Evolutionary conservation across 2,888 invertebrate genomes (phyloP).

Genomic region (Lysandra coridon): DNA sequence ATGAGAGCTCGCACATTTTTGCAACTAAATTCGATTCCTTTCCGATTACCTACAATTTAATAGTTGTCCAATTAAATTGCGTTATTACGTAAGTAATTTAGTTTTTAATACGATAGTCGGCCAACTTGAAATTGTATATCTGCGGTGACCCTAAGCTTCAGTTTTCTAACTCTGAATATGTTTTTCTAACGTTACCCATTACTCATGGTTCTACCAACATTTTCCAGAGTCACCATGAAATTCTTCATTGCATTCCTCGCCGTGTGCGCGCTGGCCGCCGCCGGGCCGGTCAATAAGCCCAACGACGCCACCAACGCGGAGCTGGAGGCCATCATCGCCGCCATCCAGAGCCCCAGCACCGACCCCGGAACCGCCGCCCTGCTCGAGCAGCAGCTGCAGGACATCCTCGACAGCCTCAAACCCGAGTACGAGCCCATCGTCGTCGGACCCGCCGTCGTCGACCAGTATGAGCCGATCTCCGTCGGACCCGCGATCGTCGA

Average conservation of each 20-base stretch:
- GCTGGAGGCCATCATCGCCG: slow-evolving; percentile 44
- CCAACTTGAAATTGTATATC: no score
- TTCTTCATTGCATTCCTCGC: slow-evolving; percentile 52
- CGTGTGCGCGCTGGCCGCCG: slow-evolving; percentile 43
- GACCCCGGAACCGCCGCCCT: slow-evolving; percentile 37
- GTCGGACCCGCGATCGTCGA: slow-evolving; percentile 39
- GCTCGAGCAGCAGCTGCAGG: slow-evolving; percentile 38
- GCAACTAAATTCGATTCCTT: no score
- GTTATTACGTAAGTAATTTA: no score
- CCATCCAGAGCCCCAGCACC: slow-evolving; percentile 43
- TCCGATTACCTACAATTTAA: no score
- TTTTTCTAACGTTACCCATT: not conserved
- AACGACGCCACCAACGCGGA: slow-evolving; percentile 45
- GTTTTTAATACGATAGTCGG: no score
- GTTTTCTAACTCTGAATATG: no score
- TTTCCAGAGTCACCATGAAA: slow-evolving; percentile 58
- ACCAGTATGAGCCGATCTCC: slow-evolving; percentile 34
- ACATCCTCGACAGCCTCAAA: slow-evolving; percentile 43
- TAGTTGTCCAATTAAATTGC: no score
- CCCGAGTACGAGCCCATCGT: slow-evolving; percentile 27
- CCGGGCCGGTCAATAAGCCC: slow-evolving; percentile 47
- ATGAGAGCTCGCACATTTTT: no score
- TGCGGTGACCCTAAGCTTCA: no score
- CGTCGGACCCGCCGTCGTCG: slow-evolving; percentile 41
- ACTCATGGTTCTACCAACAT: not conserved